A percentile compares a stretch with the other conserved stretches of the same genome.
Conservation (phyloP, 2,888 invertebrate genomes). For the Sinelater perroti region DNA sequence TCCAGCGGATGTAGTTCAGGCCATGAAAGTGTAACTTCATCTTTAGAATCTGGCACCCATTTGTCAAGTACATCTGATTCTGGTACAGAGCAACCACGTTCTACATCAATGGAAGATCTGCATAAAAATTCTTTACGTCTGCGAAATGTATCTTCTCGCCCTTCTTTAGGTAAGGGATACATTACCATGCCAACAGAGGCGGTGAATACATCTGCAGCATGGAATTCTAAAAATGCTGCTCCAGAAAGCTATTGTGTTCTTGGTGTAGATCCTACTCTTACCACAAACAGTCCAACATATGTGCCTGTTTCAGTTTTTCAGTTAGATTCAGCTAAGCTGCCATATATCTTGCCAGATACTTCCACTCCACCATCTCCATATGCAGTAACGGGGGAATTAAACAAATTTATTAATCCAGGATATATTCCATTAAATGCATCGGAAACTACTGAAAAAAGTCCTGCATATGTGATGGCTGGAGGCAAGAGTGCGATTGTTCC, state of each 20-base stretch:
- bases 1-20: constrained; percentile 68
- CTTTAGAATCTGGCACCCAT: constrained; percentile 64
- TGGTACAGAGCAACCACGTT: constrained; percentile 58
- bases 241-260: constrained; percentile 51
- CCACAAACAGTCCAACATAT: constrained; percentile 43
- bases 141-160: constrained; percentile 45
- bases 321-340: constrained; percentile 30
- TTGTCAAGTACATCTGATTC: constrained; percentile 63
- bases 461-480: constrained; percentile 53
- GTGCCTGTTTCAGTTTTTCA: constrained; percentile 41
- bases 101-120: constrained; percentile 46
- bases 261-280: constrained; percentile 45
- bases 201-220: constrained; percentile 9
- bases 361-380: constrained; percentile 42
- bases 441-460: constrained; percentile 38
- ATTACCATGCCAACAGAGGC: constrained; percentile 46
- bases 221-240: constrained; percentile 27
- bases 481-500: constrained; percentile 42
- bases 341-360: constrained; percentile 42
- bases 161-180: constrained; percentile 44
- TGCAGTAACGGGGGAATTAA: constrained; percentile 46
- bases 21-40: constrained; percentile 66
- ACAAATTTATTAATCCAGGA: constrained; percentile 49
- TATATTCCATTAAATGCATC: constrained; percentile 48
- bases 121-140: constrained; percentile 49